Conservation (phyloP, 2,888 invertebrate species). For the Hydroisotoma schaefferi region DNA sequence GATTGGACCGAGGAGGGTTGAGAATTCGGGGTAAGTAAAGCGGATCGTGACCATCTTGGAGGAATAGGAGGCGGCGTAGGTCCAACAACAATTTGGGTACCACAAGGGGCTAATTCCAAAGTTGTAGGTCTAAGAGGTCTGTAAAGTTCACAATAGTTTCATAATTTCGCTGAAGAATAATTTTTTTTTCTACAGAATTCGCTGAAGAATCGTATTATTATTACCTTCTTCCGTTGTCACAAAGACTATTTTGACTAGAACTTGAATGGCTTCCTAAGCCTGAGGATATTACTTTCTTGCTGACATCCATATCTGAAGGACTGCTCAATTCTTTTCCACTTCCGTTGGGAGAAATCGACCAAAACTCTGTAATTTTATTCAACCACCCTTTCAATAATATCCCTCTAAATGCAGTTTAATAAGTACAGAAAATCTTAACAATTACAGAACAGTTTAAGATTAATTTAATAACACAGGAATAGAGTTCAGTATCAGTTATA, state of each 20-base stretch:
- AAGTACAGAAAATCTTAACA: too few species aligned
- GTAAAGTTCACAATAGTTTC: conserved; percentile 5
- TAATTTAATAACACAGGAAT: too few species aligned
- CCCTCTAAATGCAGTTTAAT: too few species aligned
- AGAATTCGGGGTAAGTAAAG: conserved; percentile 44
- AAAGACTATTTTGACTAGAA: conserved; percentile 47
- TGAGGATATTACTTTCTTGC: conserved; percentile 44
- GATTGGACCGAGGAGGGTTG: conserved; percentile 46
- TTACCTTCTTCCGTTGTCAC: conserved; percentile 43
- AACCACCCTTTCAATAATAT: too few species aligned
- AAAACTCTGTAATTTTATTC: conserved; percentile 41
- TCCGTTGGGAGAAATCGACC: conserved; percentile 44
- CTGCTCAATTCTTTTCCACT: conserved; percentile 46
- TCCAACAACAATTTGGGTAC: conserved; percentile 26
- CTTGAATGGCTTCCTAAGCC: conserved; percentile 48
- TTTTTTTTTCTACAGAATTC: too few species aligned
- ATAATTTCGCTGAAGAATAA: too few species aligned
- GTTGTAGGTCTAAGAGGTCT: conserved; percentile 46
- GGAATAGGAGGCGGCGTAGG: conserved; percentile 45
- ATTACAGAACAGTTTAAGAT: not conserved
- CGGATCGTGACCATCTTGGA: conserved; percentile 46
- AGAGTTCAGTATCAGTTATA: not conserved
- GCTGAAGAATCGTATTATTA: too few species aligned
- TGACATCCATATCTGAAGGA: conserved; percentile 46
- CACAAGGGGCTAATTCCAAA: conserved; percentile 43